phyloP scores from a whole-genome alignment of 2,888 invertebrate genomes.

The Andrena bicolor region DNA sequence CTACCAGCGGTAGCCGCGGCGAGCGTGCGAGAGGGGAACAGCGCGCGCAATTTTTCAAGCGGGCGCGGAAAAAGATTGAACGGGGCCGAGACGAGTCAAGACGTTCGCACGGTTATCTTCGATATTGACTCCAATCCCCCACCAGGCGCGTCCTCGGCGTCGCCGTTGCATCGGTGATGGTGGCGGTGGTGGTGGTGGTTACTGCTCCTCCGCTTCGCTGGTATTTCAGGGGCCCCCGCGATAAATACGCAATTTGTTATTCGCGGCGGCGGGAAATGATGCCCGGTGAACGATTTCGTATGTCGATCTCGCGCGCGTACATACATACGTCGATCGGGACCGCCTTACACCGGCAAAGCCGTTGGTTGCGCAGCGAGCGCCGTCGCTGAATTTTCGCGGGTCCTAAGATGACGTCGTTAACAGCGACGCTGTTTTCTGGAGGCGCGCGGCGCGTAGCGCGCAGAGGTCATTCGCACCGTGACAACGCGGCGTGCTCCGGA shows the following conservation, averaged over 20 bases:
- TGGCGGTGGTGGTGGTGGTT: slow-evolving; percentile 24
- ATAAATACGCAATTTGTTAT: slow-evolving; percentile 58
- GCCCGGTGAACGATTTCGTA: slow-evolving; percentile 23
- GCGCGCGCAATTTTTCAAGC: slow-evolving; percentile 41
- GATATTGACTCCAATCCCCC: slow-evolving; percentile 56
- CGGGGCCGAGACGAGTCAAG: slow-evolving; percentile 51
- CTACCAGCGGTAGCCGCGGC: neutral
- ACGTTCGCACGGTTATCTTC: slow-evolving; percentile 67
- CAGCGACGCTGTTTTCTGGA: neutral
- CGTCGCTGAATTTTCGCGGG: slow-evolving; percentile 19
- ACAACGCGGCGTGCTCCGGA: slow-evolving; percentile 53
- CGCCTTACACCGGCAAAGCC: neutral
- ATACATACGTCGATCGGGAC: neutral
- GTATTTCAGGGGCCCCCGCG: slow-evolving; percentile 24
- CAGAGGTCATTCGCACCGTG: slow-evolving; percentile 71
- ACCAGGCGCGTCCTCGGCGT: neutral
- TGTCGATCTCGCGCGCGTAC: slow-evolving; percentile 24
- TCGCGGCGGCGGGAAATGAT: slow-evolving; percentile 35
- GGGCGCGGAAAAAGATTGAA: slow-evolving; percentile 48
- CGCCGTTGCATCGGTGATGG: neutral
- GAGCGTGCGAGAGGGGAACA: slow-evolving; percentile 12
- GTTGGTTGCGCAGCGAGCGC: no score
- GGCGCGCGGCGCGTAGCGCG: slow-evolving; percentile 24
- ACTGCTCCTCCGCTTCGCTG: slow-evolving; percentile 9
- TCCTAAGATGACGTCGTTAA: neutral